Evolutionary conservation across 2,888 invertebrate species (phyloP), one percentile per base, ranked within the genome.

Genomic region (Hyppa rectilinea): DNA sequence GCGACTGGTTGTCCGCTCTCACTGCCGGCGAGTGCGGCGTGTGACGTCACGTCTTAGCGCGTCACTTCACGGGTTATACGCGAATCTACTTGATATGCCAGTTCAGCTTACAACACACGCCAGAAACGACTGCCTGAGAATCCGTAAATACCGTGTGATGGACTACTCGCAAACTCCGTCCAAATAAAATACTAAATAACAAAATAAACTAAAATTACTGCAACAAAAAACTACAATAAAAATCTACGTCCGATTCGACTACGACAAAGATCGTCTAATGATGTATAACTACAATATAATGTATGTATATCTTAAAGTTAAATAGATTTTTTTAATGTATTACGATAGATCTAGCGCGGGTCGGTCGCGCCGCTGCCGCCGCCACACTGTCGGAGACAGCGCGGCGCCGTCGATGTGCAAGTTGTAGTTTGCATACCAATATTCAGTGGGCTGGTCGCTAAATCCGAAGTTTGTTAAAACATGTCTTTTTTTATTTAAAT

Each of bases 131-230:
- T 55, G 66, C 43, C 61, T 26, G 73, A 50, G 52, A 56, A 70
- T 71, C 58, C 52, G 71, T 62, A 59, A 78, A 74, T 66, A 75
- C 76, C 65, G 79, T 60, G 86, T 81, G 83, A 81, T 80, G 82
- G 84, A 83, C 87, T 84, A 83, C 87, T 84, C 75, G 84, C 87
- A 66, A 85, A 69, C 77, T 79, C 85, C 84, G 86, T 88, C 88
- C 87, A 92, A 91, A 92, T 95, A 95, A 94, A 95, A 95, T 90
- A 95, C 95, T 95, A 95, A 95, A 95, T 95, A 95, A 95, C 95
- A 95, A 93, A 92, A 93, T 89, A 86, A 89, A 93, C 92, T 92
- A 92, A 94, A 91, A 91, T 90, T 91, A 94, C 87, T 90, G 91
- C 93, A 94, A 95, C 94, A 92, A 93, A 94, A 91, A 87, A 88